phyloP scores from a whole-genome alignment of 2,113 vertebrate species.

The Hemiprocne comata region DNA sequence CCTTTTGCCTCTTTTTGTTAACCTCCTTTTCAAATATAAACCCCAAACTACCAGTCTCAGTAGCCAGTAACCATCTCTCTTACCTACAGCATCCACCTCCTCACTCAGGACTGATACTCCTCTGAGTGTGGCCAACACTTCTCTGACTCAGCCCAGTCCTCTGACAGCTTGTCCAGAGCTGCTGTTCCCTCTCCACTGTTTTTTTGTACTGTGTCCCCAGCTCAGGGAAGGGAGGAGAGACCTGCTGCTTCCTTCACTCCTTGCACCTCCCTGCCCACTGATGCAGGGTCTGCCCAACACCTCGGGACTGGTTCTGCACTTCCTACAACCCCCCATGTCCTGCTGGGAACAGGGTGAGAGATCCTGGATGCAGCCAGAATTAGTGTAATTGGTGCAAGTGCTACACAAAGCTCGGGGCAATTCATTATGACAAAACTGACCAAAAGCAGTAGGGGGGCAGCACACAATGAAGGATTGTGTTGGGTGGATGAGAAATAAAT shows the following conservation, averaged over 20 bases:
- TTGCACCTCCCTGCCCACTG: not conserved
- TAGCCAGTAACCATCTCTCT: not conserved
- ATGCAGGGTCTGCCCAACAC: not conserved
- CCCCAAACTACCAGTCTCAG: not conserved
- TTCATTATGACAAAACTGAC: conserved; percentile 16
- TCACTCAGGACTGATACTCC: not conserved
- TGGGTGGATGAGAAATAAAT: conserved; percentile 5
- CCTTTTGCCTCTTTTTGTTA: not conserved
- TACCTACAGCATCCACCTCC: not conserved
- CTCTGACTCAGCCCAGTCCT: not conserved
- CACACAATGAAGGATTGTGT: not conserved
- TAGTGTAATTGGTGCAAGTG: not conserved
- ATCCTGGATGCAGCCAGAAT: not conserved
- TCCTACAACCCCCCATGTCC: not conserved
- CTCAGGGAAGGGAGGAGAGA: not conserved
- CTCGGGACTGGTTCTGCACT: not conserved
- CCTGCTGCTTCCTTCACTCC: not conserved
- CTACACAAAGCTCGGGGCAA: not conserved
- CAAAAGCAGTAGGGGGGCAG: conserved; percentile 27
- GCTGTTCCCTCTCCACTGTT: not conserved
- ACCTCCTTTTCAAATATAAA: not conserved
- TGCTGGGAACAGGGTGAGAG: not conserved
- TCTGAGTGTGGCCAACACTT: not conserved
- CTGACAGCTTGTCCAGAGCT: not conserved
- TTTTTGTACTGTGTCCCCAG: not conserved